A percentile compares a stretch with the other conserved stretches of the same genome.
These are phyloP conservation scores for Wiebesia pumilae DNA, from an alignment of 1,140 invertebrate species.

Conservation along the genomic window DNA sequence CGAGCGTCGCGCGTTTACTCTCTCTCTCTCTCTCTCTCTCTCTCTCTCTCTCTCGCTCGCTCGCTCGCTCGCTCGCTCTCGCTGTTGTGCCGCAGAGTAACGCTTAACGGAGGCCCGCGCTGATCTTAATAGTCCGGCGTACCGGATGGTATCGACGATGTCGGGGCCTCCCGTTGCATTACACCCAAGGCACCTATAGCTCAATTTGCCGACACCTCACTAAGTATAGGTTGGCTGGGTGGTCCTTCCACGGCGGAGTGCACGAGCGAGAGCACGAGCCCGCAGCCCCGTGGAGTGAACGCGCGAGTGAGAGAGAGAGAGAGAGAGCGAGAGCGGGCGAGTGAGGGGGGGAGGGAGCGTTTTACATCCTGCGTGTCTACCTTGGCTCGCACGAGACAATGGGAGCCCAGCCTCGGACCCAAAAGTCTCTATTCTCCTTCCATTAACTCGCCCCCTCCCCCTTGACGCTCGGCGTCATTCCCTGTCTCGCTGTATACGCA, in stretches of 20 bases:
- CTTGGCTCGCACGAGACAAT: slow-evolving; percentile 36
- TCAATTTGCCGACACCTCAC: slow-evolving; percentile 76
- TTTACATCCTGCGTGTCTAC: slow-evolving; percentile 41
- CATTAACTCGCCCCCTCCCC: slow-evolving; percentile 22
- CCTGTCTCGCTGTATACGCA: background rate
- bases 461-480: background rate
- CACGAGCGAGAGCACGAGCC: slow-evolving; percentile 4
- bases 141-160: slow-evolving; percentile 68
- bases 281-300: no score
- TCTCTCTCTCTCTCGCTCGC: background rate
- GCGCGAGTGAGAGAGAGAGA: no score
- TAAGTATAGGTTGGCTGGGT: slow-evolving; percentile 76
- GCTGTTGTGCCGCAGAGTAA: background rate
- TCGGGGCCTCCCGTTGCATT: slow-evolving; percentile 64
- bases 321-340: no score
- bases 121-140: slow-evolving; percentile 44
- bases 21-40: no score
- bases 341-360: background rate
- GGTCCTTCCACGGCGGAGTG: slow-evolving; percentile 63
- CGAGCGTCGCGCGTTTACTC: slow-evolving; percentile 1
- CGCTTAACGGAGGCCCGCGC: background rate
- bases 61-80: background rate
- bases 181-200: slow-evolving; percentile 73
- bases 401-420: background rate
- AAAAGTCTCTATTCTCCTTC: slow-evolving; percentile 50